Evolutionary conservation across 2,888 invertebrate genomes (phyloP).

Genomic region (Epinotia nisella): DNA sequence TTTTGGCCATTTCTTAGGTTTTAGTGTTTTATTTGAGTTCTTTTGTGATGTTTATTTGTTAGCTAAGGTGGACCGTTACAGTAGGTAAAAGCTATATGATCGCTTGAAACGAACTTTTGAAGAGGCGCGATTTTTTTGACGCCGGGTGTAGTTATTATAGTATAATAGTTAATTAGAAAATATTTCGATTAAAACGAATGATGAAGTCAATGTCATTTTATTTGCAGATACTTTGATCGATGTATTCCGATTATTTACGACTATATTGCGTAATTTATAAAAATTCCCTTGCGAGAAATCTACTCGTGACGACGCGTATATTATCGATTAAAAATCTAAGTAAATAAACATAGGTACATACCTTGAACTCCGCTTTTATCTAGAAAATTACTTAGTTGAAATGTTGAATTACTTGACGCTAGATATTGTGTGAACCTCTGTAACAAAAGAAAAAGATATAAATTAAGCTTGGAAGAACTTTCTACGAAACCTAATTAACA

Average conservation of each 20-base stretch:
- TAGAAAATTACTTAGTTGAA: constrained; percentile 98
- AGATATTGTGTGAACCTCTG: constrained; percentile 99
- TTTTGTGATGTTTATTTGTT: too few species aligned
- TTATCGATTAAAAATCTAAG: not conserved
- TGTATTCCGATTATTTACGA: not conserved
- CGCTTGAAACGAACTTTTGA: too few species aligned
- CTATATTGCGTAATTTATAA: not conserved
- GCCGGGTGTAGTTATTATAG: too few species aligned
- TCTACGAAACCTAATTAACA: too few species aligned
- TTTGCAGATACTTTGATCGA: constrained; percentile 9
- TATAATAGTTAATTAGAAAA: not conserved
- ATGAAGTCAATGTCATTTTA: constrained; percentile 29
- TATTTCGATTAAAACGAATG: not conserved
- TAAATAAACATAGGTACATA: constrained; percentile 75
- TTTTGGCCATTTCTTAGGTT: too few species aligned
- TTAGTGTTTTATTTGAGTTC: too few species aligned
- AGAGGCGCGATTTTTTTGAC: too few species aligned
- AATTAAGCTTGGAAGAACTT: not conserved
- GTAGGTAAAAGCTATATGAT: too few species aligned
- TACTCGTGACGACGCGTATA: not conserved
- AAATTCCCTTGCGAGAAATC: not conserved
- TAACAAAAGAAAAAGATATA: constrained; percentile 69
- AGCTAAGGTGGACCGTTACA: too few species aligned
- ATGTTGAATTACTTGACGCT: constrained; percentile 99
- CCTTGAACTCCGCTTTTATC: constrained; percentile 99